Base-by-base conservation (phyloP, 2,888 invertebrate genomes). In the Pegoplata infirma region DNA sequence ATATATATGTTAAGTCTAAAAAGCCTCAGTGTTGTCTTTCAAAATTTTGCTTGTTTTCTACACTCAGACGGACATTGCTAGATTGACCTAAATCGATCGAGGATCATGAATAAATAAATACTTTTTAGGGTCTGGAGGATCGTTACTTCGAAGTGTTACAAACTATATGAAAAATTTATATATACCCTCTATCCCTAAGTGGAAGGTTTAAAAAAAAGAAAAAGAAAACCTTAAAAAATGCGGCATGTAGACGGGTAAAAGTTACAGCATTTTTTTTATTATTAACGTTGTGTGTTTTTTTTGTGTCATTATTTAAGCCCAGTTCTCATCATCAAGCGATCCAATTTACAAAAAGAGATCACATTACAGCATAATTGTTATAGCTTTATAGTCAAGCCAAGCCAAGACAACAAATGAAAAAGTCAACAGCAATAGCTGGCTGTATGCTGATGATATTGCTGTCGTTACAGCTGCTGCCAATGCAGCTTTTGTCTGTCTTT, bases 291-390 rank as follows among this genome's bases (percentile, higher is more conserved):
- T n/a, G n/a, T n/a, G n/a, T 55, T 51, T 67, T 44, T 23, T 59
- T 46, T 36, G 8, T 32, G 3, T n/a, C n/a, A n/a, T n/a, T 32
- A 44, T 56, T 63, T 7, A 49, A 63, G 32, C 63, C 49, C 49
- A 49, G 32, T 63, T 63, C 49, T 56, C 75, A 68, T 44, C 68
- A 36, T 47, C 75, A 76, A 58, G 56, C 56, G 68, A 40, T 76
- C 63, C 68, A 76, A 69, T 76, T 76, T 76, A 5, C 28, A 47
- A 49, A 47, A 55, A 61, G 59, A 68, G 40, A 67, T 61, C 61
- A 56, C 47, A 68, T 73, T 77, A 77, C 73, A 66, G 73, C 77
- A 72, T 75, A 67, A 75, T 72, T 69, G 74, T 79, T 71, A 66
- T 79, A 55, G 64, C 59, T 74, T 17, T 40, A 67, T 17, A 49